Percentiles rank a stretch among this genome's conserved stretches.
Evolutionary conservation across 2,888 invertebrate genomes (phyloP).

Genomic region (Spisula solida): DNA sequence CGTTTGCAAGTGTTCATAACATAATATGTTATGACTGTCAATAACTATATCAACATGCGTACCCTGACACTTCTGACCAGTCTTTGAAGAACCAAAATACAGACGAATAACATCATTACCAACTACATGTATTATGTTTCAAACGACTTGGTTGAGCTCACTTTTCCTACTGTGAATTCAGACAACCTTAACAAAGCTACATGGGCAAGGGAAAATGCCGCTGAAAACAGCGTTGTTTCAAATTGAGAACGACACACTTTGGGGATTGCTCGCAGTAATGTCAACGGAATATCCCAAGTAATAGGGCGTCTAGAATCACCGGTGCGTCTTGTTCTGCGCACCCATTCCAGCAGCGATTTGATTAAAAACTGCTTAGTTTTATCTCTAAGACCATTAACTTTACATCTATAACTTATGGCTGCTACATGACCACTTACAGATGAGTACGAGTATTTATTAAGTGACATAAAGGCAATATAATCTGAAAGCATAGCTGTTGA

Average conservation of each 20-base stretch:
- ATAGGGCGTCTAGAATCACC: too few relatives aligned
- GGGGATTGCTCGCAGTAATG: too few relatives aligned
- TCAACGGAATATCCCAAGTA: too few relatives aligned
- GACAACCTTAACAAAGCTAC: not conserved
- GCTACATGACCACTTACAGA: slow-evolving; percentile 10
- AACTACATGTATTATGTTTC: not conserved
- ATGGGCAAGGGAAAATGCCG: not conserved
- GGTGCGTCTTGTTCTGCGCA: not conserved
- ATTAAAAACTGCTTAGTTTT: slow-evolving; percentile 30
- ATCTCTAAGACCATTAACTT: not conserved
- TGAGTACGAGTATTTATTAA: not conserved
- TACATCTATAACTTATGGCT: slow-evolving; percentile 7
- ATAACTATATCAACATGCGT: not conserved
- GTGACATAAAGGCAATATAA: not conserved
- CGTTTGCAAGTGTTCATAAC: slow-evolving; percentile 15
- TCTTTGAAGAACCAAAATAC: not conserved
- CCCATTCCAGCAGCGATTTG: slow-evolving; percentile 36
- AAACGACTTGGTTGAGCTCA: not conserved
- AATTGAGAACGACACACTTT: not conserved
- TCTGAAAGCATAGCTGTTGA: not conserved
- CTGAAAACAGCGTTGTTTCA: slow-evolving; percentile 13
- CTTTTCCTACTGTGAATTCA: not conserved
- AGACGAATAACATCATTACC: not conserved
- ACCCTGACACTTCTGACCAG: not conserved
- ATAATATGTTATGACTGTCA: slow-evolving; percentile 11